These are phyloP conservation scores for Potamarius usumacintae DNA, from an alignment of 2,113 vertebrate genomes.

Conservation along the genomic window DNA sequence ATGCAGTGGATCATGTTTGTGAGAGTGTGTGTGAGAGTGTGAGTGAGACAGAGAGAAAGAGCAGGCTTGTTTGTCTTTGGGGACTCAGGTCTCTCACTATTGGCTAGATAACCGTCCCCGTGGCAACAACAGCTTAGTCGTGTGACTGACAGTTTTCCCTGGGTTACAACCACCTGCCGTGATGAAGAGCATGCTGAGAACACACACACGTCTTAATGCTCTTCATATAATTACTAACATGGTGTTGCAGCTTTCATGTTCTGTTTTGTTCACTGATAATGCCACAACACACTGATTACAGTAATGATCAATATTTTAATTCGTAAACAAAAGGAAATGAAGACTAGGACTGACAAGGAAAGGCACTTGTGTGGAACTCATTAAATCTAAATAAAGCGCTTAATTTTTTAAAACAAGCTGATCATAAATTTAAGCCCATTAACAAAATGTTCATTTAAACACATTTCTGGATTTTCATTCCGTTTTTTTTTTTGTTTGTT, in stretches of 20 bases:
- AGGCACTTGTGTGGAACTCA: background rate
- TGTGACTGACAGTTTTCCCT: constrained; percentile 57
- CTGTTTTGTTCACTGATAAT: background rate
- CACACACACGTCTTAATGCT: constrained; percentile 6
- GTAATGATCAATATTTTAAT: background rate
- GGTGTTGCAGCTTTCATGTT: background rate
- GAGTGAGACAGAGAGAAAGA: background rate
- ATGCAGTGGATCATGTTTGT: constrained; percentile 4
- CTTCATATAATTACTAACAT: constrained; percentile 29
- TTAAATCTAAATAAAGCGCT: background rate
- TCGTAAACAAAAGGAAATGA: background rate
- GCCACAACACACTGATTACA: background rate
- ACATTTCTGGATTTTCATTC: background rate
- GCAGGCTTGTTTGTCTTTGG: constrained; percentile 45
- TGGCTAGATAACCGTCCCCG: constrained; percentile 55
- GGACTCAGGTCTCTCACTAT: constrained; percentile 44
- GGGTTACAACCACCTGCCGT: constrained; percentile 48
- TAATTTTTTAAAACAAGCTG: background rate
- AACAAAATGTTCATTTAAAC: background rate
- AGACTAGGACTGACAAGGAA: background rate
- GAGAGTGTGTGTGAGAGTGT: constrained; percentile 13
- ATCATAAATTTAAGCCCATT: background rate
- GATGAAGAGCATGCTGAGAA: constrained; percentile 17
- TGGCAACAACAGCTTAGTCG: constrained; percentile 55
- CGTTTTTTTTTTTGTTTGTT: background rate